Evolutionary conservation across 2,113 vertebrate genomes (phyloP), one percentile per base, ranked within the genome.

Genomic region (Podocnemis expansa): DNA sequence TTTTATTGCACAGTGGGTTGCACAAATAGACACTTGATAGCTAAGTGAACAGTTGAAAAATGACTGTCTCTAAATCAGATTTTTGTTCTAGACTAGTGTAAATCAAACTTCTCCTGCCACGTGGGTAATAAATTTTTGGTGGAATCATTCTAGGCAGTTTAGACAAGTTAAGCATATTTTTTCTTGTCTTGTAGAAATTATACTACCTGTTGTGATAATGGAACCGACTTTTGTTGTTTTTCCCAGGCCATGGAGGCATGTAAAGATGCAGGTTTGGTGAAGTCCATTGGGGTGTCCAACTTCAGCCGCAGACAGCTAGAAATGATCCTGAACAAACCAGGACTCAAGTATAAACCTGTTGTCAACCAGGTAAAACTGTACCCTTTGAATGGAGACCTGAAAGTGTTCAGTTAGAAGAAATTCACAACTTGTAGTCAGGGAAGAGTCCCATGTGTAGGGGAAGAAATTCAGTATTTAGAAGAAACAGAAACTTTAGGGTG

Each of bases 221-320:
- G 6, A 34, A 43, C 12, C 83, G n/a, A 45, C 12, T 2, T 4
- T 22, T 70, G 34, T 10, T 10, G 78, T 73, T 31, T 76, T 93
- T 55, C 27, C 11, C 43, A 99, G 98, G 98, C 97, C 58, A 89
- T 98, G 89, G 99, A 99, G 95, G 97, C 96, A 21, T 99, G 98
- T 60, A 98, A 98, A 95, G 98, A 99, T 2, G 97, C 97, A 3
- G 98, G 98, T 2, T 90, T 99, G 88, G 95, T 98, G 19, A 99
- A 98, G 88, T 99, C 98, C 73, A 97, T 98, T 10, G 98, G 98
- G 34, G 98, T 98, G 41, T 98, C 98, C 54, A 98, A 98, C 96
- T 98, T 99, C 82, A 99, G 98, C 95, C 91, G 55, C 81, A 97
- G 97, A 58, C 98, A 98, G 83, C 94, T 99, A 93, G 98, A 98